These are phyloP conservation scores for Phengaris arion DNA, from an alignment of 2,888 invertebrate genomes.

Conservation along the genomic window DNA sequence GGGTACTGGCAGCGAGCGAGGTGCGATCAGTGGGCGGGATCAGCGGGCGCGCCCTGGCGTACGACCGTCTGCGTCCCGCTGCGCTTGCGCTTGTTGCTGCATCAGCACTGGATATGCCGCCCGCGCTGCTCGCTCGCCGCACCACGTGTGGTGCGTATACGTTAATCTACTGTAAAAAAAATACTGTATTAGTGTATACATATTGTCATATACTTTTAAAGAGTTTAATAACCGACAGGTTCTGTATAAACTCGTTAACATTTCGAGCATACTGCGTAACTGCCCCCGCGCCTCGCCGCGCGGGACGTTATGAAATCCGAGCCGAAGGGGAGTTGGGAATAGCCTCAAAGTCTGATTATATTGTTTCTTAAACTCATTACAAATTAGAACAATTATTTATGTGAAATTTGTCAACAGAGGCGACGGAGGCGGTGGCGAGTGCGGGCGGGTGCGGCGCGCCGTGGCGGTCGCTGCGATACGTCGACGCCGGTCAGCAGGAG, in stretches of 20 bases:
- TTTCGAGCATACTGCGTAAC: no score
- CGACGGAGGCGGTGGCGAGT: not conserved
- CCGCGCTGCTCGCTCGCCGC: conserved; percentile 71
- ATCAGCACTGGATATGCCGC: conserved; percentile 44
- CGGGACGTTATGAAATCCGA: no score
- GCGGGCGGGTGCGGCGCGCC: conserved; percentile 46
- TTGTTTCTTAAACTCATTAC: not conserved
- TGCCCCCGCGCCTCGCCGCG: no score
- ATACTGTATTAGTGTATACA: no score
- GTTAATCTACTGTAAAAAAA: not conserved
- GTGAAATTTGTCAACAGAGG: not conserved
- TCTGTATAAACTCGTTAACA: no score
- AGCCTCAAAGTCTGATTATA: no score
- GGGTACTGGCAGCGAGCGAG: conserved; percentile 67
- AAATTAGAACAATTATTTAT: not conserved
- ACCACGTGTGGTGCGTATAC: not conserved
- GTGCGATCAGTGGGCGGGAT: conserved; percentile 67
- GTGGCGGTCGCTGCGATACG: conserved; percentile 83
- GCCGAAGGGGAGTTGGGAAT: no score
- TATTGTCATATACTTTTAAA: no score
- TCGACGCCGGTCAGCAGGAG: conserved; percentile 59
- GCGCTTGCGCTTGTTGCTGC: conserved; percentile 52
- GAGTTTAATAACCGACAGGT: no score
- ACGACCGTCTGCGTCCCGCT: conserved; percentile 75
- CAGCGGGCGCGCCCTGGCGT: conserved; percentile 48